Percentiles rank a stretch among this genome's conserved stretches.
These are phyloP conservation scores for Eublepharis macularius DNA, from an alignment of 2,113 vertebrate species.

Conservation along the genomic window DNA sequence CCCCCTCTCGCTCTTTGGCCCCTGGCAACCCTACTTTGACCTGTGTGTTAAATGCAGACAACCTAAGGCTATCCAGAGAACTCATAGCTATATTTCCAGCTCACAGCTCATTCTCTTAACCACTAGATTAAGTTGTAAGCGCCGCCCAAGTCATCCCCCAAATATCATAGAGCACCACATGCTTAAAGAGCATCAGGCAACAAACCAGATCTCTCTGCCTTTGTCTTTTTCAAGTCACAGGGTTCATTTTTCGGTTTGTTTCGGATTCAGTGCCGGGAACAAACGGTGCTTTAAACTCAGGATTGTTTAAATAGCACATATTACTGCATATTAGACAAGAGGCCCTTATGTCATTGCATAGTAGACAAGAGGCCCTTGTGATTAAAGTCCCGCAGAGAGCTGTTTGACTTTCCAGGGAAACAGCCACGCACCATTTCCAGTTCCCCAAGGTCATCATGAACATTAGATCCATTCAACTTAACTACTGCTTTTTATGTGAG, in stretches of 20 bases:
- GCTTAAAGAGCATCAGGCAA: neutral
- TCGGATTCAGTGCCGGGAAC: neutral
- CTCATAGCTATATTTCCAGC: neutral
- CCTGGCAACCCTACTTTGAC: too few relatives aligned
- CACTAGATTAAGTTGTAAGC: too few relatives aligned
- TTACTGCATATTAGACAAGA: neutral
- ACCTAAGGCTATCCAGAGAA: too few relatives aligned
- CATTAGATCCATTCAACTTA: neutral
- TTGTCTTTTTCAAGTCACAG: neutral
- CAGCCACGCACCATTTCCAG: neutral
- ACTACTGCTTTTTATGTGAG: neutral
- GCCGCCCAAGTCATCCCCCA: too few relatives aligned
- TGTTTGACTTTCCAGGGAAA: neutral
- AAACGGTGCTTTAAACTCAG: neutral
- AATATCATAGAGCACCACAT: neutral
- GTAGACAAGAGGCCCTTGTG: neutral
- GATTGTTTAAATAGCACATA: neutral
- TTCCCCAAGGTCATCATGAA: rapidly evolving
- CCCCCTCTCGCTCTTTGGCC: too few relatives aligned
- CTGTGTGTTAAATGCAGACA: too few relatives aligned
- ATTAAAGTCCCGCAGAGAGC: neutral
- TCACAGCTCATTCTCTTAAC: neutral
- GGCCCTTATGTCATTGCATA: neutral
- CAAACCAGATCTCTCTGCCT: neutral
- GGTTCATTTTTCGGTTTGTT: neutral